Percentiles rank a stretch among this genome's conserved stretches.
These are phyloP conservation scores for Gouania willdenowi DNA, from an alignment of 2,797 vertebrate species.

Conservation along the genomic window DNA sequence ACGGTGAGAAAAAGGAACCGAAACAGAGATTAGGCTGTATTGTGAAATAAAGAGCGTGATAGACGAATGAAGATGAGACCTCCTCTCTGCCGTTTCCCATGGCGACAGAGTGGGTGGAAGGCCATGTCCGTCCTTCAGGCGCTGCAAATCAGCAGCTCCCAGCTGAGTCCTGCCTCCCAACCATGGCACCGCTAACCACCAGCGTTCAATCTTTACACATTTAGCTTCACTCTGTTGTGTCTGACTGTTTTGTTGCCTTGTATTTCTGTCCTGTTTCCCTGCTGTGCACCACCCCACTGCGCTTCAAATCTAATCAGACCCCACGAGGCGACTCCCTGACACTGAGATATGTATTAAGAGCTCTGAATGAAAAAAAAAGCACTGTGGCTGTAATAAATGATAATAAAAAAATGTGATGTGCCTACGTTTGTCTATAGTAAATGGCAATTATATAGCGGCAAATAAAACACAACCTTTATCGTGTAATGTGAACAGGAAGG, in stretches of 20 bases:
- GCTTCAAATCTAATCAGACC: not conserved
- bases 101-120: slow-evolving; percentile 58
- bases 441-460: no score
- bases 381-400: no score
- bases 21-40: slow-evolving; percentile 5
- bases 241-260: not conserved
- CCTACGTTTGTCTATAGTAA: no score
- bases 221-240: not conserved
- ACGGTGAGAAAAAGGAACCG: not conserved
- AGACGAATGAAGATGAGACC: slow-evolving; percentile 4
- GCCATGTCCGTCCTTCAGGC: slow-evolving; percentile 51
- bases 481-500: slow-evolving; percentile 52
- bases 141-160: slow-evolving; percentile 54
- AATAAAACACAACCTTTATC: no score
- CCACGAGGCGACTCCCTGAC: not conserved
- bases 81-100: slow-evolving; percentile 48
- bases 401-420: no score
- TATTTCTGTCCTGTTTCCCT: no score
- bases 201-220: slow-evolving; percentile 9
- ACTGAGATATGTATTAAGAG: not conserved
- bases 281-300: not conserved
- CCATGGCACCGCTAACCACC: slow-evolving; percentile 21
- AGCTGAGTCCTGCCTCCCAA: slow-evolving; percentile 34
- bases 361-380: no score
- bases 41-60: slow-evolving; percentile 7